Conservation (phyloP, 2,113 vertebrate species). For the Camelus dromedarius region DNA sequence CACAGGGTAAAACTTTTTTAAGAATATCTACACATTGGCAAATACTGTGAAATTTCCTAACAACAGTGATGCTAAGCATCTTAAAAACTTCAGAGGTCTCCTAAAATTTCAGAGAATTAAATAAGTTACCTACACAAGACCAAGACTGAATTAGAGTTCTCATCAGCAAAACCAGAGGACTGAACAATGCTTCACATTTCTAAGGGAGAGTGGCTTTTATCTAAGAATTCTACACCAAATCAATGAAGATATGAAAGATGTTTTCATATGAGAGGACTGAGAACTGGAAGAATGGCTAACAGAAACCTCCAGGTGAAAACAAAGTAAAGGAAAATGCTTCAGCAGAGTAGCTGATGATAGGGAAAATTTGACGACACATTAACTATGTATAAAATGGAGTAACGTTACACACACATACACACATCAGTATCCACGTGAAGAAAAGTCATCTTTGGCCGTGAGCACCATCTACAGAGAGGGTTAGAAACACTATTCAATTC, state of each 20-base stretch:
- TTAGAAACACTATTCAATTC: neutral
- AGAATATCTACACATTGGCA: neutral
- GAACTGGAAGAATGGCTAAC: neutral
- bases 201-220: neutral
- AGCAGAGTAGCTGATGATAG: neutral
- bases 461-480: neutral
- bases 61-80: neutral
- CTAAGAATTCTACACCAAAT: neutral
- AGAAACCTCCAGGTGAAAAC: neutral
- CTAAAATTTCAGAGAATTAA: neutral
- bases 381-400: neutral
- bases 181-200: neutral
- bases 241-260: neutral
- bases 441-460: neutral
- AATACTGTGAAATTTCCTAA: neutral
- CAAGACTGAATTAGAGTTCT: neutral
- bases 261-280: neutral
- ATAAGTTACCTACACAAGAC: neutral
- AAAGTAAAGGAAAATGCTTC: neutral
- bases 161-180: neutral
- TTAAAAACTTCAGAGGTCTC: neutral
- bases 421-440: accelerated
- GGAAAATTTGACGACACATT: neutral
- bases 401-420: neutral
- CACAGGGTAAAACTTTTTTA: neutral